Percentiles rank a stretch among this genome's conserved stretches.
phyloP scores from a whole-genome alignment of 2,888 invertebrate genomes.

The Mesorhabditis spiculigera region DNA sequence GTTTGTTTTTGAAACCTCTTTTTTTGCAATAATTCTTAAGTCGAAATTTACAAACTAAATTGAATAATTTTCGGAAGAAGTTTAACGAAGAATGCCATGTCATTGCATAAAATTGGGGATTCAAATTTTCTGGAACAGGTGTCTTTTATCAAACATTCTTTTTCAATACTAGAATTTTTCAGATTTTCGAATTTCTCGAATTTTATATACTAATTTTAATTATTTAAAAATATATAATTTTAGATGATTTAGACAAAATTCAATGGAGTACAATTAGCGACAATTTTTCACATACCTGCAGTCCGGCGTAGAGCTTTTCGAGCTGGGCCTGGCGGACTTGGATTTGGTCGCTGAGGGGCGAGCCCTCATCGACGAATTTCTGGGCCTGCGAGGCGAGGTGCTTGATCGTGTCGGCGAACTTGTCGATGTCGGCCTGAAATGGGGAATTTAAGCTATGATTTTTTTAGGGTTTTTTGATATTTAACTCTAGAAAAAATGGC shows the following conservation, averaged over 20 bases:
- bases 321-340: conserved; percentile 90
- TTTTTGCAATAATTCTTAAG: too few species aligned
- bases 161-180: too few species aligned
- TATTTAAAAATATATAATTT: background rate
- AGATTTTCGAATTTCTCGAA: conserved; percentile 2
- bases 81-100: too few species aligned
- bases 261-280: background rate
- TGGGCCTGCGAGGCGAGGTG: conserved; percentile 87
- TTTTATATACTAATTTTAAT: background rate
- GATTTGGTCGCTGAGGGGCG: conserved; percentile 74
- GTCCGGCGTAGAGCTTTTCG: conserved; percentile 95
- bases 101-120: too few species aligned
- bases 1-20: too few species aligned
- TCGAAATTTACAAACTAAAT: too few species aligned
- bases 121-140: too few species aligned
- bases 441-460: background rate
- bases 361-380: conserved; percentile 53
- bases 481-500: background rate
- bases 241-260: background rate
- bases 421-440: conserved; percentile 80
- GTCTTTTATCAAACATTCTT: too few species aligned
- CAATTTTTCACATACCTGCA: conserved; percentile 60
- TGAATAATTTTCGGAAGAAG: too few species aligned
- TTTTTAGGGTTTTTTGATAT: background rate
- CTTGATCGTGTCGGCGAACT: conserved; percentile 92